phyloP scores from a whole-genome alignment of 2,888 invertebrate species.

The Dolomedes plantarius region DNA sequence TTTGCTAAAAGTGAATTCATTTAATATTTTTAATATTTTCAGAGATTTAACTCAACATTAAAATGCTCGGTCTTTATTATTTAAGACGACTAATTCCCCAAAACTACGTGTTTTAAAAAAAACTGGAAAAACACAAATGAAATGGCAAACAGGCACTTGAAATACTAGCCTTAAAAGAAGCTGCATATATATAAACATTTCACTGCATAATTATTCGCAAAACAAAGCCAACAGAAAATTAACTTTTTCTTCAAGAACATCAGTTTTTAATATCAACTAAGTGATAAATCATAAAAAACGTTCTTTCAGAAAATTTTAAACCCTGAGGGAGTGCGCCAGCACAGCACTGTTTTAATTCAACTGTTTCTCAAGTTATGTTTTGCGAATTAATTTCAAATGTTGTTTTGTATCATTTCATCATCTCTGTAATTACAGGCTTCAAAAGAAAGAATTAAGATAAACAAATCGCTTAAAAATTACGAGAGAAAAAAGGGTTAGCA shows the following conservation, averaged over 20 bases:
- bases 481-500: slow-evolving; percentile 9
- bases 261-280: slow-evolving; percentile 10
- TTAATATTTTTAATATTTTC: no score
- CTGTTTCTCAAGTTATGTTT: neutral
- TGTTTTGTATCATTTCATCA: slow-evolving; percentile 6
- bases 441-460: neutral
- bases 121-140: neutral
- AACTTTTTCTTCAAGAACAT: neutral
- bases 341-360: neutral
- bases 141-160: neutral
- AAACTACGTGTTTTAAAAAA: neutral
- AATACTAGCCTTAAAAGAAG: neutral
- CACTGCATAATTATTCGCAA: neutral
- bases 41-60: no score
- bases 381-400: slow-evolving; percentile 4
- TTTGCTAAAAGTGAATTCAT: no score
- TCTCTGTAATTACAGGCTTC: neutral
- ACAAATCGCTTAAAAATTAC: slow-evolving; percentile 23
- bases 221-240: neutral
- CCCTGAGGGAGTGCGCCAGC: neutral
- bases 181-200: neutral
- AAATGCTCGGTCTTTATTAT: neutral
- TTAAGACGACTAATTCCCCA: neutral
- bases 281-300: neutral
- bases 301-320: slow-evolving; percentile 5